Evolutionary conservation across 2,113 vertebrate genomes (phyloP).

Genomic region (Bubo scandiacus): DNA sequence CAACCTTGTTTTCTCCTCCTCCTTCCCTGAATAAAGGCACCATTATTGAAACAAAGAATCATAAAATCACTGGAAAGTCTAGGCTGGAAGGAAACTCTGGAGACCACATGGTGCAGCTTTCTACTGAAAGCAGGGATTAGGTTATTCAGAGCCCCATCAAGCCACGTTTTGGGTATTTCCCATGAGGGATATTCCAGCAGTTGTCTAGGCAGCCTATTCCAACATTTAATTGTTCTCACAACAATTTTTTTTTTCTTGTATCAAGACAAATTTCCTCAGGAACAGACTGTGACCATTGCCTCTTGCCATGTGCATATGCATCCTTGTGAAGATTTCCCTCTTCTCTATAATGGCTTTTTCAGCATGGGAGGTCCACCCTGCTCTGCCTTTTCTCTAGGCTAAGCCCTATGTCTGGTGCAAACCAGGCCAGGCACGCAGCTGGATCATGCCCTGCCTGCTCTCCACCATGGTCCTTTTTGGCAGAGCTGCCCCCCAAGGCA

Average conservation of each 20-base stretch:
- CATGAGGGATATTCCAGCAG: background rate
- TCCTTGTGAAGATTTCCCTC: background rate
- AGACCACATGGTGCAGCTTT: background rate
- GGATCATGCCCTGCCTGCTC: background rate
- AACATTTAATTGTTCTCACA: background rate
- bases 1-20: background rate
- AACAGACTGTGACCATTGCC: background rate
- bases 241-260: background rate
- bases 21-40: background rate
- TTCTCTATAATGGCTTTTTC: background rate
- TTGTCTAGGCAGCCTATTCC: background rate
- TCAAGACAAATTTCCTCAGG: background rate
- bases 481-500: background rate
- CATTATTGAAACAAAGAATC: background rate
- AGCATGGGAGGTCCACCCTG: background rate
- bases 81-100: background rate
- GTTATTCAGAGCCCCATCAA: background rate
- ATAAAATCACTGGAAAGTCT: background rate
- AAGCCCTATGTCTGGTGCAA: fast-evolving
- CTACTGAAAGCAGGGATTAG: background rate
- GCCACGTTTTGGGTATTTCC: background rate
- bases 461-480: fast-evolving
- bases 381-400: background rate
- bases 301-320: fast-evolving
- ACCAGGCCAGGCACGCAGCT: background rate